Conservation (phyloP, 2,888 invertebrate genomes). For the Aspidiotus destructor region DNA sequence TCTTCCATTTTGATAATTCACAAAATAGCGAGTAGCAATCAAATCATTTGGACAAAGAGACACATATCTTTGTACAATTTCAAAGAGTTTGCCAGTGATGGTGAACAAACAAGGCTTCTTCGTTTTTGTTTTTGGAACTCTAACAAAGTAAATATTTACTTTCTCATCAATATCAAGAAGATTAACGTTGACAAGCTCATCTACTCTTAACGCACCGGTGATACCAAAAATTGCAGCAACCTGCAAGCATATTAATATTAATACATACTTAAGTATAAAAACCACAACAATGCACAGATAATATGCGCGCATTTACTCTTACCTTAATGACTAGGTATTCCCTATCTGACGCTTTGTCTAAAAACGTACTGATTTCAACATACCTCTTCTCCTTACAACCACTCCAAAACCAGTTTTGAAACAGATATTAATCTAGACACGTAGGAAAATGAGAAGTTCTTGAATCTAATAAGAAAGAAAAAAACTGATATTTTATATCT, state of each 20-base stretch:
- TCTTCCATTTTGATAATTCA: slow-evolving; percentile 36
- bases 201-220: background rate
- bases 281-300: background rate
- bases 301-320: background rate
- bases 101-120: no score
- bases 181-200: background rate
- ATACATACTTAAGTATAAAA: background rate
- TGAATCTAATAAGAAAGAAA: no score
- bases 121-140: no score
- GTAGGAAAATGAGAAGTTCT: no score
- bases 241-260: background rate
- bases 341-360: background rate
- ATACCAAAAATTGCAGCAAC: background rate
- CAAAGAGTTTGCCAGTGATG: background rate
- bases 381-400: no score
- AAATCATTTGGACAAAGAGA: background rate
- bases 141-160: background rate
- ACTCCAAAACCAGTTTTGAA: no score
- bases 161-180: background rate
- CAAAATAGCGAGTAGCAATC: slow-evolving; percentile 22
- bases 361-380: background rate
- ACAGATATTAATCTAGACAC: no score
- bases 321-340: background rate
- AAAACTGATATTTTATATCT: no score
- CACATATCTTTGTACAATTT: background rate